Percentiles rank a stretch among this genome's conserved stretches.
These are phyloP conservation scores for Monopis laevigella DNA, from an alignment of 2,888 invertebrate genomes.

Conservation along the genomic window DNA sequence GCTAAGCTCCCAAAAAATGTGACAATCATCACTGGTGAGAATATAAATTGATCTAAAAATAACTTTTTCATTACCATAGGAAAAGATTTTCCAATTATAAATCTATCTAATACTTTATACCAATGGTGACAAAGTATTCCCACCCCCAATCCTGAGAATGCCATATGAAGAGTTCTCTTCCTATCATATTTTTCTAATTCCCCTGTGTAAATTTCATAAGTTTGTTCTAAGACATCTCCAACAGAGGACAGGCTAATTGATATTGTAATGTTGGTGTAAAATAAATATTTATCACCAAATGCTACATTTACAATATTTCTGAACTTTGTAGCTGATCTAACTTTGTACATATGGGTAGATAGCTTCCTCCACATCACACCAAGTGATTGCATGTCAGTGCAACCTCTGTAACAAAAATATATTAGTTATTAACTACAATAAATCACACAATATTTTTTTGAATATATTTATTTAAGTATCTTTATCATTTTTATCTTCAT, in stretches of 20 bases:
- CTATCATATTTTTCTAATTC: slow-evolving; percentile 69
- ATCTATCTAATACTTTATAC: slow-evolving; percentile 83
- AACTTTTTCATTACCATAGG: slow-evolving; percentile 81
- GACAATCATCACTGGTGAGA: slow-evolving; percentile 84
- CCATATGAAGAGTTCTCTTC: slow-evolving; percentile 80
- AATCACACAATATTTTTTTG: no score
- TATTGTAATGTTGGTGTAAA: slow-evolving; percentile 84
- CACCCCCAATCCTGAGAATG: slow-evolving; percentile 79
- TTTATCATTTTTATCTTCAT: slow-evolving; percentile 7
- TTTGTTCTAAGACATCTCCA: slow-evolving; percentile 86
- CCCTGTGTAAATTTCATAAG: slow-evolving; percentile 76
- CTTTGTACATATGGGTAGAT: slow-evolving; percentile 30
- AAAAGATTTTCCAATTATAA: slow-evolving; percentile 77
- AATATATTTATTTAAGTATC: slow-evolving; percentile 1
- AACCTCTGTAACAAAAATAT: neutral
- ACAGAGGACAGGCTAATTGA: slow-evolving; percentile 79
- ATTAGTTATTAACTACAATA: no score
- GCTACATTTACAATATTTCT: slow-evolving; percentile 44
- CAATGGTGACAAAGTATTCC: slow-evolving; percentile 89
- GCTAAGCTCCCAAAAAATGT: slow-evolving; percentile 85
- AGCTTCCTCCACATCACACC: slow-evolving; percentile 41
- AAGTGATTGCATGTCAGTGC: slow-evolving; percentile 33
- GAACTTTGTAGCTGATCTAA: slow-evolving; percentile 26
- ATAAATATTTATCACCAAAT: slow-evolving; percentile 75
- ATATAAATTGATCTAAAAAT: slow-evolving; percentile 83